Base-by-base conservation (phyloP, 1,140 invertebrate genomes). In the Thaumatotibia leucotreta region DNA sequence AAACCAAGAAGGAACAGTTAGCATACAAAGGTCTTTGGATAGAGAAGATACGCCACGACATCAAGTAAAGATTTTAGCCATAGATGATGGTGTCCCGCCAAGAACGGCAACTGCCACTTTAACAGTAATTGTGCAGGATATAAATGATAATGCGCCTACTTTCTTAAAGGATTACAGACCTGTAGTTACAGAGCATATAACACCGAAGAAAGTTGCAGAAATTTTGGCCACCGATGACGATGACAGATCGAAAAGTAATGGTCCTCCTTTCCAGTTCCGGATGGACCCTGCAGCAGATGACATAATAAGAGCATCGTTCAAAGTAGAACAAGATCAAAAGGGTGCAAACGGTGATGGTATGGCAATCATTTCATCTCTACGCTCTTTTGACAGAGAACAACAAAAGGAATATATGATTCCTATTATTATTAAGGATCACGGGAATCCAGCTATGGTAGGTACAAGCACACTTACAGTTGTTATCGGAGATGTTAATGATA, bases 401-500 rank as follows among this genome's bases (percentile, higher is more conserved):
- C 97, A 98, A 83, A 98, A 98, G 82, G 97, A 99, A 90, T 99
- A 97, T 82, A 92, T 97, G 65, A 97, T 98, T 74, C 97, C 97
- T 0, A 98, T 98, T 80, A 96, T 98, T 3, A 98, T 98, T 68
- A 98, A 97, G 91, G 96, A 96, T 91, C 96, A 95, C 72, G 97
- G 96, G 58, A 97, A 94, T 81, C 96, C 95, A 8, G 95, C 96
- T 0, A 97, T 98, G 96, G 98, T 97, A 39, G 98, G 97, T 66
- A 98, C 98, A 1, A 98, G 97, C 74, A 99, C 97, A 0, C 85
- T 99, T 4, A 98, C 97, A 0, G 97, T 99, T 5, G 96, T 98
- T 20, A 99, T 99, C 76, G 98, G 98, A 20, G 98, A 98, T 83
- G 95, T 97, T 1, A 99, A 99, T 84, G 98, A 99, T 80, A 99